These are phyloP conservation scores for Cyrtonyx montezumae DNA, from an alignment of 2,113 vertebrate genomes.

Conservation along the genomic window DNA sequence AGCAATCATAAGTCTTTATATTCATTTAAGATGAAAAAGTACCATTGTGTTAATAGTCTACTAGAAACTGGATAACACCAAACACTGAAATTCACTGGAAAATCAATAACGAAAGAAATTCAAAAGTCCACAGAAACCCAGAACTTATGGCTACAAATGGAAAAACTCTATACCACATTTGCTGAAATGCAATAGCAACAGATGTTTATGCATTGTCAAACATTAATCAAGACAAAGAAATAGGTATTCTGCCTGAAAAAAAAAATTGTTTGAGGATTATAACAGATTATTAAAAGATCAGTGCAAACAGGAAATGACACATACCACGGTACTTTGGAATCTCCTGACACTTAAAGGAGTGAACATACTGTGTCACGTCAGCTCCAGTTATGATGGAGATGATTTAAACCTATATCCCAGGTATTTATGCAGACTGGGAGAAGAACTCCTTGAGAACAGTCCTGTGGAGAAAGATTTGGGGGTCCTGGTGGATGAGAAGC, in stretches of 20 bases:
- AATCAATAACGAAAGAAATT: neutral
- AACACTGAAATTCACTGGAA: slow-evolving; percentile 14
- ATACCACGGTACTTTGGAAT: neutral
- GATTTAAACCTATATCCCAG: slow-evolving; percentile 20
- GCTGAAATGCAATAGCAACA: slow-evolving; percentile 24
- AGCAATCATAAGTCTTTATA: neutral
- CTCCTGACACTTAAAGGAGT: neutral
- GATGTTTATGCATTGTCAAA: neutral
- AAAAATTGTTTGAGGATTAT: neutral
- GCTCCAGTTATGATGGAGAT: neutral
- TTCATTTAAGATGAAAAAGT: neutral
- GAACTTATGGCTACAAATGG: neutral
- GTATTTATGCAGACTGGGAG: no score
- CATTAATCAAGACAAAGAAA: neutral
- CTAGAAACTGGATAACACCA: neutral
- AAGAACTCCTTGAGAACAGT: no score
- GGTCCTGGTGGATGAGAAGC: no score
- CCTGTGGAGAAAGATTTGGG: no score
- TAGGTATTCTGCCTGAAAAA: neutral
- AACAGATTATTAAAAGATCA: neutral
- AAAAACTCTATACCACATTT: neutral
- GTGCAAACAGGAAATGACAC: slow-evolving; percentile 1
- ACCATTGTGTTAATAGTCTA: neutral
- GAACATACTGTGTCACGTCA: neutral
- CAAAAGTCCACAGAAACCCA: neutral